phyloP scores from a whole-genome alignment of 2,113 vertebrate genomes.

The Suricata suricatta region DNA sequence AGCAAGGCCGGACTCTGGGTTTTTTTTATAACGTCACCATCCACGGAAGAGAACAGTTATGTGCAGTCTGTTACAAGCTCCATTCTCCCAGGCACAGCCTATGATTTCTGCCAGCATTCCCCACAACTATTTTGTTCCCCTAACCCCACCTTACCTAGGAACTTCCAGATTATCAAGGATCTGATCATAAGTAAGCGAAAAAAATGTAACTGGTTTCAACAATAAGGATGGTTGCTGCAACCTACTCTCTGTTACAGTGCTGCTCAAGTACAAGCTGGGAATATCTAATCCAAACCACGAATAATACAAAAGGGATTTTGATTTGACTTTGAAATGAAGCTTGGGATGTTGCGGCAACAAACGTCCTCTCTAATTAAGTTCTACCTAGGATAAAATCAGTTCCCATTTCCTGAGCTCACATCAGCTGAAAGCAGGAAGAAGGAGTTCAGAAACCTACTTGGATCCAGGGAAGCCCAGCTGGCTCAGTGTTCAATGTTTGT shows the following conservation, averaged over 20 bases:
- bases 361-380: slow-evolving; percentile 34
- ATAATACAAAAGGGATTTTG: slow-evolving; percentile 15
- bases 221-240: neutral
- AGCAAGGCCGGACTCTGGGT: neutral
- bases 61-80: neutral
- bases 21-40: neutral
- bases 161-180: neutral
- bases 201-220: neutral
- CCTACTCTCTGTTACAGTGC: neutral
- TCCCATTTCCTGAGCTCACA: slow-evolving; percentile 18
- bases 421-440: slow-evolving; percentile 5
- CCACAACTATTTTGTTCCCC: neutral
- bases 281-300: neutral
- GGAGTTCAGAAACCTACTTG: neutral
- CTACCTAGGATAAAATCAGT: slow-evolving; percentile 36
- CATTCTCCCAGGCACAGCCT: neutral
- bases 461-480: neutral
- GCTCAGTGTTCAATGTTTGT: neutral
- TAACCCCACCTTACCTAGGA: neutral
- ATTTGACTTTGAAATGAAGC: slow-evolving; percentile 54
- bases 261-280: neutral
- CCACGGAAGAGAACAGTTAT: neutral
- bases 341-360: slow-evolving; percentile 2
- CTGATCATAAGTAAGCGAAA: neutral
- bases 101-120: neutral